These are phyloP conservation scores for Mormyrus lacerda DNA, from an alignment of 2,113 vertebrate genomes.

Conservation along the genomic window DNA sequence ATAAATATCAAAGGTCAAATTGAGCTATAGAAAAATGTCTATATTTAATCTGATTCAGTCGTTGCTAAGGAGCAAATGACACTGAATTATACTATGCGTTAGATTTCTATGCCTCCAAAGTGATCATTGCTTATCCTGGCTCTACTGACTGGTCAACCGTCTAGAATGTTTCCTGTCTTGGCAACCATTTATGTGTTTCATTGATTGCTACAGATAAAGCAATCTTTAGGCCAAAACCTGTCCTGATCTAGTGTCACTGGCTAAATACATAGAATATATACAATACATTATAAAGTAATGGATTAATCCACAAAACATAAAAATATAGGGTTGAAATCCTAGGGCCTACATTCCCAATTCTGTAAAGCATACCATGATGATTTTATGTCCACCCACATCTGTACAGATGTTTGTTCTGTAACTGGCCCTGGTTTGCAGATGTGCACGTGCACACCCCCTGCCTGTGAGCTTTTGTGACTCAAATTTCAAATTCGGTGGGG, in stretches of 20 bases:
- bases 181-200: not conserved
- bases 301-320: not conserved
- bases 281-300: not conserved
- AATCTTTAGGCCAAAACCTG: not conserved
- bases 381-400: not conserved
- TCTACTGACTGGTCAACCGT: not conserved
- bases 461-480: not conserved
- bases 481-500: not conserved
- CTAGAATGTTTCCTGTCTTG: not conserved
- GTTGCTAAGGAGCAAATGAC: not conserved
- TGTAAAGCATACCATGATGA: not conserved
- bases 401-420: not conserved
- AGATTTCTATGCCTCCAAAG: not conserved
- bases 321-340: not conserved
- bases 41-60: not conserved
- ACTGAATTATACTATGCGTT: not conserved
- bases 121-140: not conserved
- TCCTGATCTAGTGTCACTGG: not conserved
- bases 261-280: not conserved
- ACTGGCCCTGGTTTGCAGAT: not conserved
- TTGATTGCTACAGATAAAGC: not conserved
- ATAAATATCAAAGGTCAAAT: not conserved
- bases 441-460: not conserved
- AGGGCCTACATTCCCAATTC: too few species aligned
- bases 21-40: not conserved